Evolutionary conservation across 2,113 vertebrate species (phyloP).

Genomic region (Sinocyclocheilus grahami): DNA sequence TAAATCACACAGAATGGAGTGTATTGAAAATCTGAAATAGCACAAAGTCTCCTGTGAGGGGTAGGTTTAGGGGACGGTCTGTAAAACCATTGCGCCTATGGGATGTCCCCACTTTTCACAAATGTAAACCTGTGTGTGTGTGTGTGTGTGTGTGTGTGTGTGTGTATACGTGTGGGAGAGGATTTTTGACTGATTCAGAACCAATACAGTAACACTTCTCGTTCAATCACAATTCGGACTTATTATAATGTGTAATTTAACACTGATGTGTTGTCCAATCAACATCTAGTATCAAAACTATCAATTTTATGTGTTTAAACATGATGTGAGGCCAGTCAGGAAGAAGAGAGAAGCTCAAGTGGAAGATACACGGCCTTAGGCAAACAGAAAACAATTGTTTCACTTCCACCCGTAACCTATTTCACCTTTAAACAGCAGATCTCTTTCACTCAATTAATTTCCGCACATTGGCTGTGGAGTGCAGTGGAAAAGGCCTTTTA

Average conservation of each 20-base stretch:
- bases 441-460: constrained; percentile 75
- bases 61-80: too few relatives aligned
- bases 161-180: too few relatives aligned
- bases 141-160: too few relatives aligned
- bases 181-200: too few relatives aligned
- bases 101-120: too few relatives aligned
- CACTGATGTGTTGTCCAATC: not conserved
- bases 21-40: too few relatives aligned
- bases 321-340: not conserved
- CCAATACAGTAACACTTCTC: too few relatives aligned
- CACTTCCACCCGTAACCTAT: constrained; percentile 63
- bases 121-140: too few relatives aligned
- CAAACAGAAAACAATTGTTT: constrained; percentile 64
- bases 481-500: constrained; percentile 46
- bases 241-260: not conserved
- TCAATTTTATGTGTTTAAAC: not conserved
- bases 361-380: constrained; percentile 59
- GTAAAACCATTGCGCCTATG: too few relatives aligned
- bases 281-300: not conserved
- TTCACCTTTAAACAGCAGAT: constrained; percentile 65
- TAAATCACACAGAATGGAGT: too few relatives aligned
- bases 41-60: too few relatives aligned
- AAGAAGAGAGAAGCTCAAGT: constrained; percentile 41
- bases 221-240: too few relatives aligned
- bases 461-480: constrained; percentile 54